These are phyloP conservation scores for Synergus gifuensis DNA, from an alignment of 2,888 invertebrate species.

Conservation along the genomic window DNA sequence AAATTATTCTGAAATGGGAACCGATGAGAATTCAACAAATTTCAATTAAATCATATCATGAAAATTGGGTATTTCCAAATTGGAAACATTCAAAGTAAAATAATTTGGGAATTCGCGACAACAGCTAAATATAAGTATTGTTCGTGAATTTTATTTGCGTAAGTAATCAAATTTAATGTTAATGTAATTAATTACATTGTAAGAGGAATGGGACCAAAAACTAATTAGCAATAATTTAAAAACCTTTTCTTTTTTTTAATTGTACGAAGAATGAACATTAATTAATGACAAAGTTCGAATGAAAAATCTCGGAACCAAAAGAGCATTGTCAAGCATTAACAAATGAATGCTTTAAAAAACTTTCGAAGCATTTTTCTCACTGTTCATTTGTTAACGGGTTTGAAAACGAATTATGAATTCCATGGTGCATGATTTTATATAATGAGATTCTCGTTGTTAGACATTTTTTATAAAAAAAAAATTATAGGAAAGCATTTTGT, in stretches of 20 bases:
- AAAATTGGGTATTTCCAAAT: background rate
- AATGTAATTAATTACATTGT: background rate
- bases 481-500: background rate
- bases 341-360: constrained; percentile 21
- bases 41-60: background rate
- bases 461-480: background rate
- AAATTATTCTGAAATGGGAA: background rate
- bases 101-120: background rate
- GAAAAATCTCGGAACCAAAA: background rate
- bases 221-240: background rate
- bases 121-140: background rate
- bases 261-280: background rate
- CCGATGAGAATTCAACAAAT: background rate
- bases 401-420: background rate
- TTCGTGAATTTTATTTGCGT: too few relatives aligned
- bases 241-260: background rate
- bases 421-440: background rate
- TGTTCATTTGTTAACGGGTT: constrained; percentile 1
- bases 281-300: background rate
- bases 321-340: constrained; percentile 18
- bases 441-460: constrained; percentile 6
- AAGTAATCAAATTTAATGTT: background rate
- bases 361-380: background rate
- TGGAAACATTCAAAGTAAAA: background rate
- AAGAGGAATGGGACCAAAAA: background rate